These are phyloP conservation scores for Salminus brasiliensis DNA, from an alignment of 2,113 vertebrate species.

Conservation along the genomic window DNA sequence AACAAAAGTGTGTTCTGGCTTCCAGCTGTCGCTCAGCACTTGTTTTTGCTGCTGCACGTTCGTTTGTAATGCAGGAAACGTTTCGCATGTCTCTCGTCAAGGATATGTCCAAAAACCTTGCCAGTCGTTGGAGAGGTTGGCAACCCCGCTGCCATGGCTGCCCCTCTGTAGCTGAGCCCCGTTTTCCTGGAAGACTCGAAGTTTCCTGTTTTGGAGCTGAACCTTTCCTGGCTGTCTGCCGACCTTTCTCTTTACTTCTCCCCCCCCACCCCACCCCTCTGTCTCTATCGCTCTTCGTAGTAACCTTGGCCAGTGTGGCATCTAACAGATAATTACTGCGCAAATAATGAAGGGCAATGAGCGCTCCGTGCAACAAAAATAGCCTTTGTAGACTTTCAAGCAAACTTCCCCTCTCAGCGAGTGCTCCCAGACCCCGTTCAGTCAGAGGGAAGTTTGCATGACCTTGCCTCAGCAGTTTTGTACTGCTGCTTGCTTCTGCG, in stretches of 20 bases:
- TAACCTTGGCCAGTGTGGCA: neutral
- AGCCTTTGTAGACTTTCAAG: neutral
- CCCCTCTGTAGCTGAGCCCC: slow-evolving; percentile 15
- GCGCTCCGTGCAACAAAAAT: neutral
- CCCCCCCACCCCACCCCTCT: neutral
- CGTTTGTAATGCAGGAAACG: neutral
- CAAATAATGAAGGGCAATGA: slow-evolving; percentile 9
- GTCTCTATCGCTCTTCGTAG: neutral
- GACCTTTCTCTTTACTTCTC: neutral
- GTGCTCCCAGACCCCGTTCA: neutral
- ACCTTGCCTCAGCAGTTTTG: neutral
- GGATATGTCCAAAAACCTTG: neutral
- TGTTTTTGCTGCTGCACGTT: neutral
- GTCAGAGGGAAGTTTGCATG: neutral
- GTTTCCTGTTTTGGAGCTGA: slow-evolving; percentile 70
- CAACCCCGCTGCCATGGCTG: neutral
- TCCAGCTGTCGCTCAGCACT: neutral
- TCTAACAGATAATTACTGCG: slow-evolving; percentile 13
- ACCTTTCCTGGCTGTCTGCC: slow-evolving; percentile 59
- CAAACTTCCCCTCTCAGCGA: neutral
- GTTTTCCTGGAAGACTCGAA: slow-evolving; percentile 48
- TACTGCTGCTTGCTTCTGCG: neutral
- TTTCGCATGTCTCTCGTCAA: neutral
- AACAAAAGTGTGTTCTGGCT: neutral
- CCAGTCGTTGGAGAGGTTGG: neutral